These are phyloP conservation scores for Burhinus bistriatus DNA, from an alignment of 2,113 vertebrate genomes.

Conservation along the genomic window DNA sequence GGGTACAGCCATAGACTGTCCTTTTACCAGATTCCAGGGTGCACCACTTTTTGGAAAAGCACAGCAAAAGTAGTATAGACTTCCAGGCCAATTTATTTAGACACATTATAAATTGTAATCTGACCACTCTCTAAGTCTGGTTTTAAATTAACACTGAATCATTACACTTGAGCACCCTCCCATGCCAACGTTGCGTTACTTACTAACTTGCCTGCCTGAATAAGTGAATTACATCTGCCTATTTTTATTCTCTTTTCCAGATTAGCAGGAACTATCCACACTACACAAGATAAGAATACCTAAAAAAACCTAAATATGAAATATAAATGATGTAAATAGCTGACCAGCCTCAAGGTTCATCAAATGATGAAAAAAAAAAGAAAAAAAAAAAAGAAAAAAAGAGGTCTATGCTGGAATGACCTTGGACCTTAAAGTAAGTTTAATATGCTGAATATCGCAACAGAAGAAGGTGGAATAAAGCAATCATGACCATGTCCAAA, in stretches of 20 bases:
- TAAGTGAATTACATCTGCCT: neutral
- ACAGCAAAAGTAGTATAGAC: neutral
- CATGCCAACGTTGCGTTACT: neutral
- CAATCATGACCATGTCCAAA: neutral
- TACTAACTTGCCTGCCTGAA: neutral
- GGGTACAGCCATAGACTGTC: neutral
- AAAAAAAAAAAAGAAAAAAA: neutral
- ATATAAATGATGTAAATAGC: neutral
- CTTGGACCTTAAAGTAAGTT: neutral
- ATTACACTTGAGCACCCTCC: neutral
- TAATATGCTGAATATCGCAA: neutral
- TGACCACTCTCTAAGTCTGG: neutral
- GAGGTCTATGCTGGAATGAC: neutral
- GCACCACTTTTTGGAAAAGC: neutral
- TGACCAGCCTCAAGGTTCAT: neutral
- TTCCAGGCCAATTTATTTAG: neutral
- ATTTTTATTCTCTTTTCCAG: neutral
- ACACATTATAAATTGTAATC: neutral
- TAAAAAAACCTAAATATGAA: neutral
- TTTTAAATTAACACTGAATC: neutral
- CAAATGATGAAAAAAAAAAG: neutral
- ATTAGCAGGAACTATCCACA: neutral
- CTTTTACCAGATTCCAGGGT: neutral
- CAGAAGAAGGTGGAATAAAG: neutral
- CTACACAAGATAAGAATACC: neutral